phyloP scores from a whole-genome alignment of 2,888 invertebrate species.

The Noctua fimbriata region DNA sequence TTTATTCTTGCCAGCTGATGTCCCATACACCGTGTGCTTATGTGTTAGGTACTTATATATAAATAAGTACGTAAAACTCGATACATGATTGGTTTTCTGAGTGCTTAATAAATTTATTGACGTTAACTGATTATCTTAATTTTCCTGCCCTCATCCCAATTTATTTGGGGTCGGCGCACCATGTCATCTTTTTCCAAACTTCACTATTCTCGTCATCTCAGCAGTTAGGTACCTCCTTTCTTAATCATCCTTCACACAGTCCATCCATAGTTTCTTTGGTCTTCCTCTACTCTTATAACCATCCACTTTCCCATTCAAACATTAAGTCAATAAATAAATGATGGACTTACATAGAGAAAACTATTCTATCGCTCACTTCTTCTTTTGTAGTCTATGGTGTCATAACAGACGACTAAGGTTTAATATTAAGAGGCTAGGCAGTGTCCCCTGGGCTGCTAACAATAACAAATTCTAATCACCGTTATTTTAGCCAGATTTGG shows the following conservation, averaged over 20 bases:
- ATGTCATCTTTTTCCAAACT: no score
- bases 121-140: not conserved
- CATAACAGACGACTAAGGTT: not conserved
- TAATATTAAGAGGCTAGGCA: not conserved
- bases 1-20: not conserved
- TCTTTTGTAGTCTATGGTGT: not conserved
- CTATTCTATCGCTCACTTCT: not conserved
- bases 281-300: no score
- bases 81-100: slow-evolving; percentile 4
- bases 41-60: not conserved
- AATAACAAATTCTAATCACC: not conserved
- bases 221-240: no score
- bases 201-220: no score
- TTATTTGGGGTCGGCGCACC: no score
- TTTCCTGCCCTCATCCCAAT: no score
- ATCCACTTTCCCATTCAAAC: no score
- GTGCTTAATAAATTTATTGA: not conserved
- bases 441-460: not conserved
- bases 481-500: not conserved
- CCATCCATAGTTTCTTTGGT: no score
- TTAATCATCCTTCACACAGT: no score
- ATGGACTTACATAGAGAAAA: not conserved
- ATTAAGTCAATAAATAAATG: not conserved
- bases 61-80: not conserved
- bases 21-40: not conserved